Conservation (phyloP, 2,113 vertebrate genomes). For the Cettia cetti region DNA sequence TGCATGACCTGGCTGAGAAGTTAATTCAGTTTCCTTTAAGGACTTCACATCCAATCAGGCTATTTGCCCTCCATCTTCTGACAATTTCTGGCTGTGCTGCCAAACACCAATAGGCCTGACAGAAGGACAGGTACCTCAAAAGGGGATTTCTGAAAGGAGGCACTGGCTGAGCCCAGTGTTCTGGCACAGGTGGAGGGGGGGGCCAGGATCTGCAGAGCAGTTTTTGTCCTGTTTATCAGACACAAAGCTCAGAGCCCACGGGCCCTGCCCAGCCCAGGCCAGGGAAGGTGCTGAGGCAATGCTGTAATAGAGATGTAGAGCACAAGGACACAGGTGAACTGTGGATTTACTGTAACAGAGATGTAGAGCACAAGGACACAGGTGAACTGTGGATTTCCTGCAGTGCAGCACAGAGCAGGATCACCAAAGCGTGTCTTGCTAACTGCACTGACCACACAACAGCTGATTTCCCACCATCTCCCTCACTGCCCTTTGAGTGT, state of each 20-base stretch:
- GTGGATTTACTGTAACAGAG: neutral
- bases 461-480: neutral
- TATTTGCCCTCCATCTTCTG: neutral
- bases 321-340: neutral
- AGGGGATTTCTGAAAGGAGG: neutral
- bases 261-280: neutral
- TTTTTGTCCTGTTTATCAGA: neutral
- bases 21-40: neutral
- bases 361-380: neutral
- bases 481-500: neutral
- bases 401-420: neutral
- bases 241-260: fast-evolving
- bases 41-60: neutral
- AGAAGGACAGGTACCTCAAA: neutral
- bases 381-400: neutral
- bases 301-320: neutral
- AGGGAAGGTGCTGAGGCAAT: fast-evolving
- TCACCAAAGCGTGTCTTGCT: neutral
- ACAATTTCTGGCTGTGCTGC: neutral
- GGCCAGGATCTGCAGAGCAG: neutral
- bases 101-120: neutral
- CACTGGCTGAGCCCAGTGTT: neutral
- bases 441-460: neutral
- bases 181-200: fast-evolving
- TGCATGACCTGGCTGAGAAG: neutral